Percentiles rank a stretch among this genome's conserved stretches.
phyloP scores from a whole-genome alignment of 1,140 invertebrate genomes.

The Metaphire vulgaris region DNA sequence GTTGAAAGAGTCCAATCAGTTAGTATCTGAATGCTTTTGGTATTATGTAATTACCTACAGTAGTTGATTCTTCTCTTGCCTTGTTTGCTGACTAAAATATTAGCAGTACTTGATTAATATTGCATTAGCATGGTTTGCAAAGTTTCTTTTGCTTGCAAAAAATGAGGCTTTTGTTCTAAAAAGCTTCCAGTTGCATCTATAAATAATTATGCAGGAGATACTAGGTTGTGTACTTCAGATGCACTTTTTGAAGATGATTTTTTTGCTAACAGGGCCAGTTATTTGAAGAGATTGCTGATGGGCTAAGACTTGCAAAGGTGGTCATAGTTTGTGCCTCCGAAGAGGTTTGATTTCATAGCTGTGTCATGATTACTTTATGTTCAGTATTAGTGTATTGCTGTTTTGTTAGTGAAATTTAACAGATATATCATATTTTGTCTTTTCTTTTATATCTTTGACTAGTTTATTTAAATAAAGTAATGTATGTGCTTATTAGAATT shows the following conservation, averaged over 20 bases:
- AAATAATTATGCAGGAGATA: too few relatives aligned
- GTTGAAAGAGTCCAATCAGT: constrained; percentile 43
- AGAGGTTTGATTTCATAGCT: constrained; percentile 24
- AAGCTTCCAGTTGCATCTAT: too few relatives aligned
- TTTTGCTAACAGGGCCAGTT: constrained; percentile 20
- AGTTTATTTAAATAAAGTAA: too few relatives aligned
- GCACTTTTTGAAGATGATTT: neutral
- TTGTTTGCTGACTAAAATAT: constrained; percentile 3
- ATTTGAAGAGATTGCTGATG: constrained; percentile 32
- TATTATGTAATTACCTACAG: neutral
- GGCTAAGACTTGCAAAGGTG: constrained; percentile 27
- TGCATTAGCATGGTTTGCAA: constrained; percentile 10
- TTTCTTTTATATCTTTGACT: too few relatives aligned
- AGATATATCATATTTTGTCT: too few relatives aligned
- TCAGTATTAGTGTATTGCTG: too few relatives aligned
- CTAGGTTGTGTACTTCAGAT: too few relatives aligned
- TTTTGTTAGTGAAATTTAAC: too few relatives aligned
- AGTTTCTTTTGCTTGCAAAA: too few relatives aligned
- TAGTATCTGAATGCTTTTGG: constrained; percentile 19
- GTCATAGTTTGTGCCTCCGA: constrained; percentile 32
- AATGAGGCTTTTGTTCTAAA: too few relatives aligned
- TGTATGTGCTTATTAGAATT: too few relatives aligned
- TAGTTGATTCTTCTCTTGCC: neutral
- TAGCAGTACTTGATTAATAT: constrained; percentile 7
- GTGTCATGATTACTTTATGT: too few relatives aligned